Evolutionary conservation across 1,140 invertebrate genomes (phyloP).

Genomic region (Drosophila azteca): DNA sequence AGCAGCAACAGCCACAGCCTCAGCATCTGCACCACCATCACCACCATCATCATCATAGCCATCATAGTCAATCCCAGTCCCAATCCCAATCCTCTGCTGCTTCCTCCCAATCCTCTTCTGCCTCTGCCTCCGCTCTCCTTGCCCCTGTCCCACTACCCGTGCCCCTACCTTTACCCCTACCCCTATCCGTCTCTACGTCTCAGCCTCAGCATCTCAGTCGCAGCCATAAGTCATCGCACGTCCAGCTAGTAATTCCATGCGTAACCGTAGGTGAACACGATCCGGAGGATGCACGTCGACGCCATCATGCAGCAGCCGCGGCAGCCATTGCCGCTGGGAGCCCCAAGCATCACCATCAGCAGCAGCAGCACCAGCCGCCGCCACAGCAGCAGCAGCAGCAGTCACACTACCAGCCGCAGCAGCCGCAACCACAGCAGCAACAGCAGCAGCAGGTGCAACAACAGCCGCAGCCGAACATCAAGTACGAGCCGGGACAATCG

Average conservation of each 20-base stretch:
- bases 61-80: constrained; percentile 30
- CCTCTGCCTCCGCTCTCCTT: constrained; percentile 24
- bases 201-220: constrained; percentile 65
- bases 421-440: constrained; percentile 82
- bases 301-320: constrained; percentile 76
- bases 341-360: constrained; percentile 80
- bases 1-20: constrained; percentile 65
- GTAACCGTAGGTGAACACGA: constrained; percentile 93
- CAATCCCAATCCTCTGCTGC: constrained; percentile 32
- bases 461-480: constrained; percentile 68
- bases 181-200: constrained; percentile 24
- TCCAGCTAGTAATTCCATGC: constrained; percentile 91
- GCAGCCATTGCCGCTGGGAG: constrained; percentile 74
- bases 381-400: constrained; percentile 43
- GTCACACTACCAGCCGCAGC: constrained; percentile 78
- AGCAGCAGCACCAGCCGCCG: constrained; percentile 31
- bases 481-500: constrained; percentile 87
- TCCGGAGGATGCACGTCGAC: constrained; percentile 87
- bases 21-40: constrained; percentile 10
- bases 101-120: no score
- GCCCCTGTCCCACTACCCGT: not conserved
- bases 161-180: constrained; percentile 14
- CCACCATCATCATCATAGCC: constrained; percentile 44
- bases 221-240: constrained; percentile 83
- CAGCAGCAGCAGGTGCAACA: constrained; percentile 81